A percentile compares a stretch with the other conserved stretches of the same genome.
phyloP scores from a whole-genome alignment of 2,888 invertebrate species.

The Tachina lurida region DNA sequence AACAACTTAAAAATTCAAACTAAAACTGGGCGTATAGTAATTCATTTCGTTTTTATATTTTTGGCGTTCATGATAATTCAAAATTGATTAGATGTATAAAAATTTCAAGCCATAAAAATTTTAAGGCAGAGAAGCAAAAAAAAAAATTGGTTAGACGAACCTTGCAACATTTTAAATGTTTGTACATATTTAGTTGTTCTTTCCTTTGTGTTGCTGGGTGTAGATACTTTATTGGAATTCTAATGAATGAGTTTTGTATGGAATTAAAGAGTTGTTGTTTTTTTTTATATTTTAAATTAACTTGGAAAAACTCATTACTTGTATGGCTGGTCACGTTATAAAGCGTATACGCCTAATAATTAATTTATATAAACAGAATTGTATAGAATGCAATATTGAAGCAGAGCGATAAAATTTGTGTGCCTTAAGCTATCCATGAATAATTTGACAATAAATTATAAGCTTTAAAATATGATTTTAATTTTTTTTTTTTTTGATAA shows the following conservation, averaged over 20 bases:
- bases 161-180: slow-evolving; percentile 26
- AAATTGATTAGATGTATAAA: slow-evolving; percentile 62
- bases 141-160: slow-evolving; percentile 9
- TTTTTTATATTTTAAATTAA: slow-evolving; percentile 8
- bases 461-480: too few species aligned
- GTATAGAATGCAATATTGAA: neutral
- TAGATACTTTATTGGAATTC: slow-evolving; percentile 51
- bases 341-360: slow-evolving; percentile 57
- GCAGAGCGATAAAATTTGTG: neutral
- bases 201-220: neutral
- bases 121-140: slow-evolving; percentile 7
- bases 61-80: slow-evolving; percentile 57
- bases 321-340: slow-evolving; percentile 55
- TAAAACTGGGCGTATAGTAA: slow-evolving; percentile 56
- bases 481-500: too few species aligned
- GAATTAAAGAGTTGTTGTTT: slow-evolving; percentile 11
- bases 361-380: slow-evolving; percentile 34
- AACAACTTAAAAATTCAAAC: slow-evolving; percentile 28
- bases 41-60: slow-evolving; percentile 1
- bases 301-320: slow-evolving; percentile 56
- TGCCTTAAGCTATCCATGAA: neutral
- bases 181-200: neutral
- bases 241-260: slow-evolving; percentile 45
- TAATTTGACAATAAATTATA: neutral
- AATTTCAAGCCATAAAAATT: slow-evolving; percentile 29